Conservation (phyloP, 2,797 vertebrate genomes). For the Bovichtus variegatus region DNA sequence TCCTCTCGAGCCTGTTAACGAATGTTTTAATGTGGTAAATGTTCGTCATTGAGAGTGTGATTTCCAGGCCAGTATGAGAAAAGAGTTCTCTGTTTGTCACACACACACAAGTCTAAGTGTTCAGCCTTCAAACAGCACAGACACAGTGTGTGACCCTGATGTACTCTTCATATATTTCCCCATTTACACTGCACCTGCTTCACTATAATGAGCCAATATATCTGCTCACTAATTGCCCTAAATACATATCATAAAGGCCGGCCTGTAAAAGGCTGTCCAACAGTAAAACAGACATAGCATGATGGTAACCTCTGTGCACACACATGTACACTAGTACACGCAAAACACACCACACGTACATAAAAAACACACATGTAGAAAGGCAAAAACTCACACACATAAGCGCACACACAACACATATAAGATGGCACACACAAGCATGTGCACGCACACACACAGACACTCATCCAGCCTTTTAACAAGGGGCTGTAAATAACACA, state of each 20-base stretch:
- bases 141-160: conserved; percentile 70
- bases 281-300: conserved; percentile 81
- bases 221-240: conserved; percentile 88
- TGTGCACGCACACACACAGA: conserved; percentile 21
- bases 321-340: conserved; percentile 26
- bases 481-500: conserved; percentile 86
- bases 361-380: conserved; percentile 42
- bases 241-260: conserved; percentile 88
- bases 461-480: conserved; percentile 81
- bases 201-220: conserved; percentile 89
- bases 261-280: conserved; percentile 76
- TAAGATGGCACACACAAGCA: conserved; percentile 3
- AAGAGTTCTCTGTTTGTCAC: conserved; percentile 46
- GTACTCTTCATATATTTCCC: conserved; percentile 78
- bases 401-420: conserved; percentile 21
- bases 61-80: conserved; percentile 37
- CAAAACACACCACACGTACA: conserved; percentile 41
- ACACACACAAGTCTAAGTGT: conserved; percentile 48
- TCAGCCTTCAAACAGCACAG: conserved; percentile 60
- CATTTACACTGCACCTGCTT: conserved; percentile 87
- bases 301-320: conserved; percentile 51
- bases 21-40: conserved; percentile 37
- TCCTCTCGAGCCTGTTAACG: conserved; percentile 35
- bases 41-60: conserved; percentile 10
- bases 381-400: conserved; percentile 8